Base-by-base conservation (phyloP, 2,888 invertebrate species). In the Leptarthrus brevirostris region DNA sequence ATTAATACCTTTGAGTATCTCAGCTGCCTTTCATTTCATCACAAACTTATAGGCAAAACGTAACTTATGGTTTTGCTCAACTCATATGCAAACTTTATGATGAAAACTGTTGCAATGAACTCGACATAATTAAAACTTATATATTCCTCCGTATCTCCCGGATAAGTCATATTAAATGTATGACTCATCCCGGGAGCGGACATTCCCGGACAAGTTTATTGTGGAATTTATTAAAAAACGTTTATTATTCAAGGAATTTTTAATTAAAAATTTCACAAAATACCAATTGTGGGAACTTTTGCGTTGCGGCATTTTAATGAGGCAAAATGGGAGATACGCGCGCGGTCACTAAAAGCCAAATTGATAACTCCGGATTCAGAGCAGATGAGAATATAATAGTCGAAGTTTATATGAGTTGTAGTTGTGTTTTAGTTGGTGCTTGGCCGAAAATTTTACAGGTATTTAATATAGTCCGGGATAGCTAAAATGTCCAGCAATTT, bases 101-200 rank as follows among this genome's bases (percentile, higher is more conserved):
- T 64, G 44, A 64, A 64, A 58, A 47, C 34, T 44, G 20, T 3
- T 20, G 16, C 44, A n/a, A n/a, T 40, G 44, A 64, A 44, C 64
- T 64, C 64, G 64, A 44, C 64, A 64, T 44, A 14, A 64, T 64
- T 64, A 47, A 61, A 61, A 61, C 34, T 18, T 18, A 40, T 8
- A 22, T 40, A 64, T 64, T 64, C 16, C 64, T 64, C n/a, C 24
- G 14, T 44, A 8, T 22, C 22, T 40, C 40, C n/a, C 40, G 40
- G 30, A 36, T 20, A 10, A n/a, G 10, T 61, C 16, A 34, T 40
- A 61, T 61, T 61, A 36, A 61, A 61, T 61, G 36, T 61, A 36
- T 36, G 40, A 22, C 64, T 24, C 24, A 44, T 16, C 14, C n/a
- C 5, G 14, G 18, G 14, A 2, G 49, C 6, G 44, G 36, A 40